A percentile compares a stretch with the other conserved stretches of the same genome.
Conservation (phyloP, 2,888 invertebrate species). For the Plemyria rubiginata region DNA sequence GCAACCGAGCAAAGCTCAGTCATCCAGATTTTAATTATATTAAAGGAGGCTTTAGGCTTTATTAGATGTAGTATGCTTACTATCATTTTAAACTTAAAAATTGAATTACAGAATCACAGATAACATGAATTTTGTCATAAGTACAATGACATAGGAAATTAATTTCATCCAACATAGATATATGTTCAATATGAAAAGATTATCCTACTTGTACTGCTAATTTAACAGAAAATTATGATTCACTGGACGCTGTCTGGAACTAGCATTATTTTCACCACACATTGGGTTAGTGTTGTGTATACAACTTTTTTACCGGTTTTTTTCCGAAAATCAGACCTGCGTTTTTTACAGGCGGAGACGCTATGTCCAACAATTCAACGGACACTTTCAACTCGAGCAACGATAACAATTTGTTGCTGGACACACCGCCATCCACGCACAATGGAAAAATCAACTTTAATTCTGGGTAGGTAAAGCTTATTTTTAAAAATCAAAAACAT, state of each 20-base stretch:
- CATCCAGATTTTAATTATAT: no score
- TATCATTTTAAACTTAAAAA: no score
- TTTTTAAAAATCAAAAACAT: not conserved
- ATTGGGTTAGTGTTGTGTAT: slow-evolving; percentile 13
- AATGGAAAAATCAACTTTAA: slow-evolving; percentile 66
- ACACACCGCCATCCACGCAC: slow-evolving; percentile 73
- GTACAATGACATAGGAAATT: no score
- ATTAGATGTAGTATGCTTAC: no score
- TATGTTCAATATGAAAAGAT: no score
- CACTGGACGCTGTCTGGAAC: not conserved
- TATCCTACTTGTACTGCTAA: no score
- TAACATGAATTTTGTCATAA: no score
- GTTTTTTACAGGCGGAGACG: slow-evolving; percentile 60
- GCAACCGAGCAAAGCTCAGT: no score
- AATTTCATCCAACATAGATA: no score
- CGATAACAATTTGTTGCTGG: slow-evolving; percentile 70
- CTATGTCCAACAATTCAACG: slow-evolving; percentile 74
- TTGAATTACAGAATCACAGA: no score
- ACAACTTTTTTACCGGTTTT: slow-evolving; percentile 13
- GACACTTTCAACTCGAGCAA: slow-evolving; percentile 73
- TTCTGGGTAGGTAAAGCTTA: slow-evolving; percentile 56
- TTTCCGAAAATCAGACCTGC: slow-evolving; percentile 4
- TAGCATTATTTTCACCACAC: not conserved
- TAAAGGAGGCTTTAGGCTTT: no score
- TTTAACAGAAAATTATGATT: no score